Evolutionary conservation across 2,797 vertebrate species (phyloP).

Genomic region (Poeciliopsis presidionis): DNA sequence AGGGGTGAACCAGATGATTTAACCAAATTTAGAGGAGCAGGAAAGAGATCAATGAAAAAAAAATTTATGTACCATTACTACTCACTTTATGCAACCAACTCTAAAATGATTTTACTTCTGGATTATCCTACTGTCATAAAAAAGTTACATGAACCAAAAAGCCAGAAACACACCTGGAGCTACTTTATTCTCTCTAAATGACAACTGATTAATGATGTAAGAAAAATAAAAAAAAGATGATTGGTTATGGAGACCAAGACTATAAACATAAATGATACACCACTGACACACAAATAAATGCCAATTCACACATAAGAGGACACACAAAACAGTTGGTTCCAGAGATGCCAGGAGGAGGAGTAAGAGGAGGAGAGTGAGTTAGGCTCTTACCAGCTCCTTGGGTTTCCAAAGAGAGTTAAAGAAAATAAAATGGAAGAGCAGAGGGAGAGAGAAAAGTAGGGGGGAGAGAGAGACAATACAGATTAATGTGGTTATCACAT

Average conservation of each 20-base stretch:
- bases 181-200: constrained; percentile 52
- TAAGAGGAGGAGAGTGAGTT: constrained; percentile 67
- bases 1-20: constrained; percentile 24
- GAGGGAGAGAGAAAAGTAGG: constrained; percentile 74
- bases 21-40: constrained; percentile 26
- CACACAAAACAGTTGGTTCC: constrained; percentile 41
- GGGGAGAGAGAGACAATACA: constrained; percentile 76
- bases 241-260: constrained; percentile 42
- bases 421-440: constrained; percentile 72
- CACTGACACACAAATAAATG: constrained; percentile 44
- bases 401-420: constrained; percentile 92
- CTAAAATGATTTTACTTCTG: not conserved
- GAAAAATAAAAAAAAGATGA: constrained; percentile 23
- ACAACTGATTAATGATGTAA: constrained; percentile 57
- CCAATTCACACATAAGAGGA: constrained; percentile 31
- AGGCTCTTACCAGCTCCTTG: constrained; percentile 99
- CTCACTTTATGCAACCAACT: not conserved
- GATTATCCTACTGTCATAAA: constrained; percentile 24
- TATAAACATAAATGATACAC: constrained; percentile 52
- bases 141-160: constrained; percentile 37
- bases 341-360: constrained; percentile 39
- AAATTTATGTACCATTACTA: constrained; percentile 10
- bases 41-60: constrained; percentile 15
- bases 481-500: constrained; percentile 89
- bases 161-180: constrained; percentile 31